Base-by-base conservation (phyloP, 1,140 invertebrate species). In the Stegodyphus dumicola region DNA sequence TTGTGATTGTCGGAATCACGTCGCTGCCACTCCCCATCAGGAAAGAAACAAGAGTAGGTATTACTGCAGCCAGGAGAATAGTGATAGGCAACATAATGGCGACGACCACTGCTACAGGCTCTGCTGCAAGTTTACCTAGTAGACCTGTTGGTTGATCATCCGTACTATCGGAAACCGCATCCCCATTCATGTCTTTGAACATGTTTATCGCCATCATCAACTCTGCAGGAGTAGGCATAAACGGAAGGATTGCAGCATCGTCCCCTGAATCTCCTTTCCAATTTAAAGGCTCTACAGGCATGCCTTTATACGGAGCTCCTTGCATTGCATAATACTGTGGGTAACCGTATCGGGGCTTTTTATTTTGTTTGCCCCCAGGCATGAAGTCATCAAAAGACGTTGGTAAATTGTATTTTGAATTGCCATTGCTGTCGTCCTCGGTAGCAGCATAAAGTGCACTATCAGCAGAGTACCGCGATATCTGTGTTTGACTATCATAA, bases 341-440 rank as follows among this genome's bases (percentile, higher is more conserved):
- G n/a, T 67, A 67, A 18, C n/a, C n/a, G 80, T 15, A 17, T 13
- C 33, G 64, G n/a, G n/a, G 7, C 54, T 54, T 53, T 66, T 73
- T 51, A 51, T 11, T 33, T 69, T 81, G 53, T 52, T 67, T 49
- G 13, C 48, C 54, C 10, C 48, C 54, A 6, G 80, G 71, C 18
- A 66, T 70, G 53, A 85, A 85, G 33, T 85, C 81, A 17, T 71
- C 73, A 15, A 85, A 85, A 11, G 81, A 85, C 6, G 81, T 85
- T 7, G 81, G 81, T 13, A 85, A 9, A 6, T 11, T 69, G 52
- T 69, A 76, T 11, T 74, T 74, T n/a, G 6, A 11, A 10, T 53
- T 49, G 15, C 49, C 49, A n/a, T 51, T 66, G 11, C 70, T 73
- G 7, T 66, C 51, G 1, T 76, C 66, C 7, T 54, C 71, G 6